phyloP scores from a whole-genome alignment of 1,140 invertebrate genomes.

The Bombus waltoni region DNA sequence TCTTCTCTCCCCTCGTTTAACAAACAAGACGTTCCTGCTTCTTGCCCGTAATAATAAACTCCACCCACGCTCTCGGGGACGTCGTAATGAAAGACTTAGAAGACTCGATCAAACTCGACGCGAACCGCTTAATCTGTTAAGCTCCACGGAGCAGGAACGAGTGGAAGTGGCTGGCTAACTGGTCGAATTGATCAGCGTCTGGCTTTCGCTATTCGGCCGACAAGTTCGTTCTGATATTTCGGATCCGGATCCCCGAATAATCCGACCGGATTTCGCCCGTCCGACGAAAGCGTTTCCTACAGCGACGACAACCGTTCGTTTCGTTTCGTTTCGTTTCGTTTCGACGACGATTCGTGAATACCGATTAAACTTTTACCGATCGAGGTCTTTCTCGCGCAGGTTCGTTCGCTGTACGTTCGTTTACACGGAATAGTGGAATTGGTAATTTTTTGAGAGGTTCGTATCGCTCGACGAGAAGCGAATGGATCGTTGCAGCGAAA shows the following conservation, averaged over 20 bases:
- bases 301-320: background rate
- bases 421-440: background rate
- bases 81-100: conserved; percentile 77
- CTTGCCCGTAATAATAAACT: conserved; percentile 75
- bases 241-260: conserved; percentile 64
- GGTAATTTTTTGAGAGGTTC: background rate
- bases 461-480: background rate
- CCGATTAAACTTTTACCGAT: conserved; percentile 49
- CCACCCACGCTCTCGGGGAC: conserved; percentile 42
- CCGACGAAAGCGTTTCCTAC: conserved; percentile 58
- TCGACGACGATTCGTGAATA: conserved; percentile 42
- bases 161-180: conserved; percentile 46
- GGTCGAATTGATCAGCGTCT: conserved; percentile 61
- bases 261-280: conserved; percentile 67
- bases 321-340: conserved; percentile 22
- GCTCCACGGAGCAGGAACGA: conserved; percentile 67
- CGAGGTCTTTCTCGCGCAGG: background rate
- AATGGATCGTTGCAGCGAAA: background rate
- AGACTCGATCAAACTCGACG: conserved; percentile 77
- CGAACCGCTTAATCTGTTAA: conserved; percentile 76
- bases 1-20: conserved; percentile 73
- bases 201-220: conserved; percentile 63
- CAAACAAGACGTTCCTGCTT: conserved; percentile 73
- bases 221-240: conserved; percentile 75
- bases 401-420: background rate